Evolutionary conservation across 2,888 invertebrate species (phyloP), one percentile per base, ranked within the genome.

Genomic region (Pyrochroa serraticornis): DNA sequence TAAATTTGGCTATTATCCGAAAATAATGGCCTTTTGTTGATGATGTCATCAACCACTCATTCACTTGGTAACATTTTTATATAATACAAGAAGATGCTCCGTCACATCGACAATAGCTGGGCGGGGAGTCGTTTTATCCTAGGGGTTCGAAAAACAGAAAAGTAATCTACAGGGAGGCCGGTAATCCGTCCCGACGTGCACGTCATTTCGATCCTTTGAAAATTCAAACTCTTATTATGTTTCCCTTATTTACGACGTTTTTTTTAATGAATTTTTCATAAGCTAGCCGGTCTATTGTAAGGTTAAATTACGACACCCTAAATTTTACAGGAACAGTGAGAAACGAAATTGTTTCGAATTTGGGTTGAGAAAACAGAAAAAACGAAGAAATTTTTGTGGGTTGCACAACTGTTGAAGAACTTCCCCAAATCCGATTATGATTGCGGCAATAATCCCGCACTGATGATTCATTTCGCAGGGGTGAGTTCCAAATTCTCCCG

Each of bases 241-340:
- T 41, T 41, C n/a, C 41, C 7, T 22, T 41, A 41, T 41, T 41
- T 41, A 41, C 41, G 41, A 7, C 30, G 7, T n/a, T 39, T 39
- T n/a, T n/a, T 41, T 38, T 41, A 7, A 41, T 41, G 41, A 41
- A 22, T 41, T 13, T 41, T 41, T 41, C 41, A 41, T 41, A 31
- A 41, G 7, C 9, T 41, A 13, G 22, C 9, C 7, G 13, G 22
- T 9, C 6, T 14, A n/a, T 12, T 13, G 14, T 2, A 13, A 39
- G 22, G 13, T 14, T 22, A 14, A 41, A 30, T 22, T 41, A 2
- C 41, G 9, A 41, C 6, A 22, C 10, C 31, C 31, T n/a, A 41
- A 7, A 30, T 8, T 38, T 9, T 38, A n/a, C n/a, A n/a, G n/a
- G n/a, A n/a, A n/a, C n/a, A n/a, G n/a, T n/a, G n/a, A n/a, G n/a